Evolutionary conservation across 2,888 invertebrate genomes (phyloP).

Genomic region (Sarcophaga carnaria): DNA sequence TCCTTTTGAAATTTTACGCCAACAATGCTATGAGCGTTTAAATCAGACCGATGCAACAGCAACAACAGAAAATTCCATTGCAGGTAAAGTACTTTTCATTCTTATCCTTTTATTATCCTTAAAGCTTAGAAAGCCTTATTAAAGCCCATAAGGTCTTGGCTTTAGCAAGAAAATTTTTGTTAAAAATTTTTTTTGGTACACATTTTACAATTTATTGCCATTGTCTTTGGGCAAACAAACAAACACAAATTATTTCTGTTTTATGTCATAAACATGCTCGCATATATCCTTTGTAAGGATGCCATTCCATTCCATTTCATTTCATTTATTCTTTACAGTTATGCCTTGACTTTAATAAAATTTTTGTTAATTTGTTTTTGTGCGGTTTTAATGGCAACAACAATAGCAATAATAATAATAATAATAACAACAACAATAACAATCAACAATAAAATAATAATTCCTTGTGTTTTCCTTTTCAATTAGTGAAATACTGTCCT

Average conservation of each 20-base stretch:
- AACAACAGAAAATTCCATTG: slow-evolving; percentile 39
- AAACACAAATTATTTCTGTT: neutral
- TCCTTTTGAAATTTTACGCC: slow-evolving; percentile 74
- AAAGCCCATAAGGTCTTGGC: too few species aligned
- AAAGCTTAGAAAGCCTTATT: neutral
- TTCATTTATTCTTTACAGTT: neutral
- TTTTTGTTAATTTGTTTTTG: neutral
- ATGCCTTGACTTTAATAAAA: neutral
- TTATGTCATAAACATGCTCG: neutral
- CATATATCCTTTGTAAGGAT: neutral
- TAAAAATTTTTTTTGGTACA: too few species aligned
- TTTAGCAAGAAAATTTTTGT: too few species aligned
- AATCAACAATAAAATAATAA: neutral
- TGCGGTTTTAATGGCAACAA: neutral
- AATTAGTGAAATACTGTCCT: slow-evolving; percentile 85
- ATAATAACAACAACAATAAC: too few species aligned
- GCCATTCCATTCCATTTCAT: neutral
- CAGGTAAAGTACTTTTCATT: neutral
- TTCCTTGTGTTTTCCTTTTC: neutral
- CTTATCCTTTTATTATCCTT: neutral
- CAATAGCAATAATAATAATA: neutral
- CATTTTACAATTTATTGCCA: neutral
- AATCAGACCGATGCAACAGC: slow-evolving; percentile 73
- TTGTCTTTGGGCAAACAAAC: neutral
- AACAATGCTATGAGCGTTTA: slow-evolving; percentile 76